Evolutionary conservation across 2,888 invertebrate species (phyloP).

Genomic region (Boloria selene): DNA sequence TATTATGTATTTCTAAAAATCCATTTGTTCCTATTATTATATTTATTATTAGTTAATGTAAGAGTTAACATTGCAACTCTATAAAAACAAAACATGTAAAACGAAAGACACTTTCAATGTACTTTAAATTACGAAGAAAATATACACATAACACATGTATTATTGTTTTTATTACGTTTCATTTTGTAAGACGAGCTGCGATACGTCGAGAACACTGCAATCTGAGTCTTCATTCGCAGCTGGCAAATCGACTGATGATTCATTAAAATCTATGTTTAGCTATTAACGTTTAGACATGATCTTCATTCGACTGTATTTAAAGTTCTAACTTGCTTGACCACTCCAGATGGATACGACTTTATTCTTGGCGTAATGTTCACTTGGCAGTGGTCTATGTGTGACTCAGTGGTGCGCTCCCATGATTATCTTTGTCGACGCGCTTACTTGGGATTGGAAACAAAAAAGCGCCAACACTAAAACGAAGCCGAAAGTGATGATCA

Average conservation of each 20-base stretch:
- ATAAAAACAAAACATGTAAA: background rate
- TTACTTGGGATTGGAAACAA: slow-evolving; percentile 46
- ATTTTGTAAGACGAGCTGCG: slow-evolving; percentile 62
- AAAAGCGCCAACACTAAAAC: slow-evolving; percentile 47
- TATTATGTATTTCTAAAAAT: no score
- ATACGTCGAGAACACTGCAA: slow-evolving; percentile 64
- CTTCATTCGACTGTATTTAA: slow-evolving; percentile 47
- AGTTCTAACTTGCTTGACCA: slow-evolving; percentile 56
- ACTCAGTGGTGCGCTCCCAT: slow-evolving; percentile 69
- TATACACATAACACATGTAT: slow-evolving; percentile 32
- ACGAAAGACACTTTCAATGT: background rate
- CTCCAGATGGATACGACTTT: slow-evolving; percentile 53
- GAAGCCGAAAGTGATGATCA: slow-evolving; percentile 45
- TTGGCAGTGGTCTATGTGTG: slow-evolving; percentile 68
- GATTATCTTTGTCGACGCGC: slow-evolving; percentile 56
- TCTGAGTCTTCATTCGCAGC: slow-evolving; percentile 68
- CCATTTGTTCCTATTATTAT: background rate
- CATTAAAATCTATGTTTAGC: slow-evolving; percentile 57
- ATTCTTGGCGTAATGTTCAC: slow-evolving; percentile 50
- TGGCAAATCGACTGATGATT: slow-evolving; percentile 66
- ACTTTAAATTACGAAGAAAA: slow-evolving; percentile 26
- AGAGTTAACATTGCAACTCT: background rate
- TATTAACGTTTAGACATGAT: slow-evolving; percentile 42
- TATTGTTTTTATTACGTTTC: slow-evolving; percentile 51
- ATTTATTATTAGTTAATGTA: background rate